These are phyloP conservation scores for Callinectes sapidus DNA, from an alignment of 2,888 invertebrate genomes.

Conservation along the genomic window DNA sequence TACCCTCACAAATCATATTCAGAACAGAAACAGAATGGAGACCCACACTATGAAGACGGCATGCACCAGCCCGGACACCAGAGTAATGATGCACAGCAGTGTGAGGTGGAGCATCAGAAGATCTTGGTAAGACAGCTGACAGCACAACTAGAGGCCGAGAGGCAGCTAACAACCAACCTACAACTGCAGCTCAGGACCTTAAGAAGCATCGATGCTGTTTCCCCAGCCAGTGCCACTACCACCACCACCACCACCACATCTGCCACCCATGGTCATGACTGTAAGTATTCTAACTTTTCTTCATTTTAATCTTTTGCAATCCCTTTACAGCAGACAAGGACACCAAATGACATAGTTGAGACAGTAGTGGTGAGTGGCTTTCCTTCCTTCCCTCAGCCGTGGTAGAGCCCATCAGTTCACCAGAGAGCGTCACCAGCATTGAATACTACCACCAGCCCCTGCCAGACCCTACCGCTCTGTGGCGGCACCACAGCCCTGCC, in stretches of 20 bases:
- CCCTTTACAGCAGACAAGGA: background rate
- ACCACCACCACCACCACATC: constrained; percentile 28
- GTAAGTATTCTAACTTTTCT: constrained; percentile 41
- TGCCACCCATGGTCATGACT: constrained; percentile 49
- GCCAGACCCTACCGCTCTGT: constrained; percentile 29
- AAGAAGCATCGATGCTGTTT: background rate
- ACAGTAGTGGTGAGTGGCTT: background rate
- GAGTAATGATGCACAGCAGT: constrained; percentile 21
- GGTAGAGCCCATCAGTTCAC: constrained; percentile 55
- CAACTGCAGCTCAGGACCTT: constrained; percentile 56
- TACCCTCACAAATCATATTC: background rate
- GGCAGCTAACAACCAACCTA: constrained; percentile 57
- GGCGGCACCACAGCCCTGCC: constrained; percentile 35
- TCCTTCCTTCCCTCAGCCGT: constrained; percentile 38
- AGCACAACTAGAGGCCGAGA: constrained; percentile 65
- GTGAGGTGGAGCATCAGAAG: constrained; percentile 41
- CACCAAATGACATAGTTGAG: background rate
- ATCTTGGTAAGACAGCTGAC: constrained; percentile 50
- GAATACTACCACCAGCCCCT: constrained; percentile 57
- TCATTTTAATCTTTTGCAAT: background rate
- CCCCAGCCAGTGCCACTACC: constrained; percentile 4
- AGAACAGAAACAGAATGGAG: background rate
- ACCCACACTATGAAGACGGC: background rate
- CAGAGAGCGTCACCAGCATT: constrained; percentile 60
- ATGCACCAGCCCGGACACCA: background rate